A percentile compares a stretch with the other conserved stretches of the same genome.
Conservation (phyloP, 2,797 vertebrate species). For the Lagocephalus sceleratus region DNA sequence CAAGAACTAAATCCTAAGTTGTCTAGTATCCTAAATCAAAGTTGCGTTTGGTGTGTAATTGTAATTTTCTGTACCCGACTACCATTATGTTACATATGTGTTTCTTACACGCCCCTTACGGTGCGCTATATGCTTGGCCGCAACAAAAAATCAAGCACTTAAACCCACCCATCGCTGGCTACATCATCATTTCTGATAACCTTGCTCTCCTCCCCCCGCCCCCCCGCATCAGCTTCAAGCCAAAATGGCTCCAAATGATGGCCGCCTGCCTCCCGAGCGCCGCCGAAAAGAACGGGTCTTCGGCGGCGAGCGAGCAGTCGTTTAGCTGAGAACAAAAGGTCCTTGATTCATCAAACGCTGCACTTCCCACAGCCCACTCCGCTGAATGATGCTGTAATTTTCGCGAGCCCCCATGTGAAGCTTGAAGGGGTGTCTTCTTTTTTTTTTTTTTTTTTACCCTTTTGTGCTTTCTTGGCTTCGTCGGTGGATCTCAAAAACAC, state of each 20-base stretch:
- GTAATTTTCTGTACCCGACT: no score
- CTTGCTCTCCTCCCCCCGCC: conserved; percentile 41
- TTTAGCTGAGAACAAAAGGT: conserved; percentile 67
- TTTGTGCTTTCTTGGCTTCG: conserved; percentile 29
- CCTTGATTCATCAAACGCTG: conserved; percentile 68
- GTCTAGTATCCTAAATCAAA: no score
- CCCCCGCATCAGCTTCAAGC: conserved; percentile 45
- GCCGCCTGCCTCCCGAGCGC: conserved; percentile 45
- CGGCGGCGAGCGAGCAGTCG: conserved; percentile 45
- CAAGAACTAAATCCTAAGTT: no score
- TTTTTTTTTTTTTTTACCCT: conserved; percentile 8
- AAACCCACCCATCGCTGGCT: conserved; percentile 32
- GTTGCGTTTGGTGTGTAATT: no score
- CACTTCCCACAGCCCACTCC: conserved; percentile 63
- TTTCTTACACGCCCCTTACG: no score
- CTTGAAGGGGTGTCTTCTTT: conserved; percentile 15
- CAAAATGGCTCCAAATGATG: conserved; percentile 62
- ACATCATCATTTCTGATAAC: conserved; percentile 60
- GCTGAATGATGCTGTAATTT: conserved; percentile 67
- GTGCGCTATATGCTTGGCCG: conserved; percentile 35
- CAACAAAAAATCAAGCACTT: conserved; percentile 48
- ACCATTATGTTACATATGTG: no score
- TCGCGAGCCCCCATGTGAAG: conserved; percentile 47
- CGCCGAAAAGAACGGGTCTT: conserved; percentile 34
- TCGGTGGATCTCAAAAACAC: neutral